Evolutionary conservation across 2,113 vertebrate species (phyloP), one percentile per base, ranked within the genome.

Genomic region (Meriones unguiculatus): DNA sequence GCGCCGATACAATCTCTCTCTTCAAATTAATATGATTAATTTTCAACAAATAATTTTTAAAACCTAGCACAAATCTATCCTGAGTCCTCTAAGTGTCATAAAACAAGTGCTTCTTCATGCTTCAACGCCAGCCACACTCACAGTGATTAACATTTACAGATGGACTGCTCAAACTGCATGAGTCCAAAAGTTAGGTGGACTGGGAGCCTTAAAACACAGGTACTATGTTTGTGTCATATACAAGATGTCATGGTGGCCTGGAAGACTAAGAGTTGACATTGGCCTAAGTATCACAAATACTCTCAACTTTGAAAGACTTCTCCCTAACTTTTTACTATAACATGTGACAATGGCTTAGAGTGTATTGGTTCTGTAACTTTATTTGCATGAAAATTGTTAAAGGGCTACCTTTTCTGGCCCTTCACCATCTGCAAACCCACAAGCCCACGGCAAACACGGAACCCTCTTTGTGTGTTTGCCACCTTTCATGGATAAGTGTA

Each of bases 331-430:
- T 14, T 46, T 46, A 46, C 46, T 46, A 5, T 46, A 94, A 88
- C 69, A 76, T 20, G 75, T 35, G 32, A 82, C 41, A 87, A 46
- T 69, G 35, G 54, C 57, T 80, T 90, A 77, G 69, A 75, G 57
- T 87, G 54, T 77, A 89, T 18, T 89, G 41, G 46, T 52, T 92
- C 89, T 92, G 38, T 35, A 89, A 62, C 64, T 90, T 80, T 80
- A 93, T 67, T 65, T 76, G 65, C 54, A 57, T n/a, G 85, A 41
- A 89, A 52, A 72, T 25, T 94, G 76, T 46, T 69, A 91, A 77
- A 81, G 32, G 54, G 35, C 11, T 20, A 81, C 32, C 54, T 81
- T 35, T 62, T 62, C 35, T 62, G 54, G 35, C 57, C 35, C 54
- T 38, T 82, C 22, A 25, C 35, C 57, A 82, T 25, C 57, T 62